A percentile compares a stretch with the other conserved stretches of the same genome.
phyloP scores from a whole-genome alignment of 2,888 invertebrate genomes.

The Amphipyra tragopoginis region DNA sequence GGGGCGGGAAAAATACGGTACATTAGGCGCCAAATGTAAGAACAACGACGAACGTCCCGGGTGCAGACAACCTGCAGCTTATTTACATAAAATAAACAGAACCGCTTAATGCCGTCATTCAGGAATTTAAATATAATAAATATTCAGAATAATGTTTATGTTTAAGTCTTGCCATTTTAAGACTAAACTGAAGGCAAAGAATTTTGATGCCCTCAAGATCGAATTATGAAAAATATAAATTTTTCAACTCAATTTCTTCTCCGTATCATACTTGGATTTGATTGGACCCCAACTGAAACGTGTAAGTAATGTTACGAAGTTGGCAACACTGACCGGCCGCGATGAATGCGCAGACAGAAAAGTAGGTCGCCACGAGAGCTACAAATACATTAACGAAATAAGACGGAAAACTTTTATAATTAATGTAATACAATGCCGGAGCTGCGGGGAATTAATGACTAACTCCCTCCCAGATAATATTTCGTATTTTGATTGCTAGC shows the following conservation, averaged over 20 bases:
- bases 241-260: slow-evolving; percentile 31
- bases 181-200: too few relatives aligned
- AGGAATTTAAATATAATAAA: too few relatives aligned
- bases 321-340: slow-evolving; percentile 66
- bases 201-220: neutral
- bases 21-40: too few relatives aligned
- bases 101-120: too few relatives aligned
- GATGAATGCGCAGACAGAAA: slow-evolving; percentile 62
- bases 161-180: too few relatives aligned
- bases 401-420: slow-evolving; percentile 75
- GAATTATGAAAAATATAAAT: neutral
- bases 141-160: too few relatives aligned
- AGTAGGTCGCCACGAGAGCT: slow-evolving; percentile 70
- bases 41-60: too few relatives aligned
- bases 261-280: slow-evolving; percentile 33
- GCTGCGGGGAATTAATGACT: slow-evolving; percentile 62
- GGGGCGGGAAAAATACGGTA: too few relatives aligned
- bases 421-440: slow-evolving; percentile 73
- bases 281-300: slow-evolving; percentile 43
- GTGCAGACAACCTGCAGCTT: too few relatives aligned
- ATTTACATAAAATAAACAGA: too few relatives aligned
- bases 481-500: slow-evolving; percentile 48
- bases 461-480: slow-evolving; percentile 56
- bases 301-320: slow-evolving; percentile 58
- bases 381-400: slow-evolving; percentile 77